Base-by-base conservation (phyloP, 2,113 vertebrate genomes). In the Xiphophorus maculatus region DNA sequence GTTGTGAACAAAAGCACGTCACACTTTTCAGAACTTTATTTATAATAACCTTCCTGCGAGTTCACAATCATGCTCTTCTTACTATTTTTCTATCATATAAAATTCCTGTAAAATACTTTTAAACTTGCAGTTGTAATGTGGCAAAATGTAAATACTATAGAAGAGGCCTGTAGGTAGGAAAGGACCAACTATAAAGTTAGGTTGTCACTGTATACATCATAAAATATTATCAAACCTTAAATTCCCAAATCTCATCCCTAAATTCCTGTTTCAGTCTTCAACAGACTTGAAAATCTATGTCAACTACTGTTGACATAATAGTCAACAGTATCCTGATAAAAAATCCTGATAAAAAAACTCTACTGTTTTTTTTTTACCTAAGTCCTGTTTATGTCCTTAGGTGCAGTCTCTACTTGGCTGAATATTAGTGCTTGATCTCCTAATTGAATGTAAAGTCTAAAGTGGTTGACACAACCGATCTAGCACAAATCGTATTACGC, bases 401-500 rank as follows among this genome's bases (percentile, higher is more conserved):
- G 54, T 63, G 1, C 27, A 66, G 58, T 71, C 35, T 73, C 2
- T 37, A 29, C 63, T 69, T 73, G 29, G 17, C 1, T 48, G 63
- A 75, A 73, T 29, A 22, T 73, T 42, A 68, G n/a, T 48, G 44
- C 62, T 22, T n/a, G 58, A 64, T 0, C 62, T 30, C 0, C 72
- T 25, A 19, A 51, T 62, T 14, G 65, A 66, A 30, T 61, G 62
- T 51, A 42, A 80, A 61, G 22, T 4, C 32, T 25, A 54, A 73
- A 48, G 63, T 54, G 62, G 48, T 44, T 22, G 68, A 27, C 35
- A 19, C 19, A n/a, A 33, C 73, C 72, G 66, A 68, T 71, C 30
- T 25, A 22, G 37, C 27, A 8, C 0, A 9, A 44, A 29, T 61
- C 42, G 42, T 82, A 78, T 86, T 77, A 42, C 35, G 58, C 69